Base-by-base conservation (phyloP, 2,888 invertebrate genomes). In the Pollenia angustigena region DNA sequence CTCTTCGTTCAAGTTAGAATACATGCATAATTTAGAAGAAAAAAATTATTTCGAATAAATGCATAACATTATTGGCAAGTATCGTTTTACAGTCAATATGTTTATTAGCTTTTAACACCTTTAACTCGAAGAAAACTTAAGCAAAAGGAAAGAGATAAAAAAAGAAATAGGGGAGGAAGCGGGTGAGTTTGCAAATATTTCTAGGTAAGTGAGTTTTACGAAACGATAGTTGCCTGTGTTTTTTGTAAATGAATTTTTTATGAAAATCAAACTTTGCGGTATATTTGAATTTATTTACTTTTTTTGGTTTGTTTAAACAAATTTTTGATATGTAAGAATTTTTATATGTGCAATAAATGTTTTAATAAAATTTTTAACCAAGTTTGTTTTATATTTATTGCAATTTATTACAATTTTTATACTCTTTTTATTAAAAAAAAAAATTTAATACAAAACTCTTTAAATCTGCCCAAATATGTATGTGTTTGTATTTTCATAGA, bases 31-130 rank as follows among this genome's bases (percentile, higher is more conserved):
- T 66, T 66, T 46, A 48, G 46, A 48, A 6, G 6, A 32, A 32
- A 32, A 40, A 14, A 48, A 18, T 46, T 64, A 23, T 48, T 66
- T 8, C 23, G 66, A 68, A 68, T 50, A 23, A 52, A 42, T 48
- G 2, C 16, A 52, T 50, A n/a, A 68, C 32, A 68, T 68, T 32
- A 68, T 68, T 6, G 32, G 32, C 50, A 52, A 40, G 68, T 68
- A 32, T 42, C 16, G 4, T 62, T 3, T 10, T 42, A 42, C 4
- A 48, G 18, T 11, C 52, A 32, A 10, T 40, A n/a, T 68, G 9
- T 68, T 50, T 50, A 66, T 68, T 52, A 40, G 48, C 4, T 50
- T 23, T 50, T 68, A 50, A 68, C 40, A 68, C 68, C 68, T 68
- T 16, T 14, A 50, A 40, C 16, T 14, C 4, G 10, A 32, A 1